Evolutionary conservation across 1,140 invertebrate species (phyloP).

Genomic region (Elymnias hypermnestra): DNA sequence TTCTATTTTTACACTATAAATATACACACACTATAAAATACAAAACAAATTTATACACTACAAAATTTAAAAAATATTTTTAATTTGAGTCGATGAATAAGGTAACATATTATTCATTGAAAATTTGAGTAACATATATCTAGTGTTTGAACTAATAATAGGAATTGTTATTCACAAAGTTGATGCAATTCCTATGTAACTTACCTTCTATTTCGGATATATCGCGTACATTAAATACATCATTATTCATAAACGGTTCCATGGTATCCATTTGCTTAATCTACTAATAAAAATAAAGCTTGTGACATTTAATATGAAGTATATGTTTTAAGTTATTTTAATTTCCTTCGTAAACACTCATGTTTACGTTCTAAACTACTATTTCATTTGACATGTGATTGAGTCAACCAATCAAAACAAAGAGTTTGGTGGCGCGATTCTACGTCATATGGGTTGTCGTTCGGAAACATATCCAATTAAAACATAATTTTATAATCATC

Average conservation of each 20-base stretch:
- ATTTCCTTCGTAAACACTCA: no score
- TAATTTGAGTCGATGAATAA: no score
- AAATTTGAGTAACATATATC: no score
- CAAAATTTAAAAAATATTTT: no score
- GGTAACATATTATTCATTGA: no score
- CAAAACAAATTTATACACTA: no score
- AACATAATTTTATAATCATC: neutral
- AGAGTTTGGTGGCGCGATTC: constrained; percentile 52
- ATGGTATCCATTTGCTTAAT: constrained; percentile 58
- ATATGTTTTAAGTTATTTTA: no score
- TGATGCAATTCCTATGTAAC: constrained; percentile 4
- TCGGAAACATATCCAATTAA: constrained; percentile 2
- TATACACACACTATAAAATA: no score
- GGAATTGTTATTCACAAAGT: constrained; percentile 1
- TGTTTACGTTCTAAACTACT: constrained; percentile 47
- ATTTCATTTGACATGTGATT: constrained; percentile 51
- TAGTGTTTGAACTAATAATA: no score
- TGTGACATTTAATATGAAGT: no score
- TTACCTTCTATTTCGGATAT: constrained; percentile 67
- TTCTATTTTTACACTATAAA: no score
- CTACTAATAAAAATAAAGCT: no score
- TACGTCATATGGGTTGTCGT: constrained; percentile 38
- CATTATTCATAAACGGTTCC: constrained; percentile 54
- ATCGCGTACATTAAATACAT: constrained; percentile 59
- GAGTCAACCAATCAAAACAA: constrained; percentile 48